Evolutionary conservation across 2,888 invertebrate genomes (phyloP), one percentile per base, ranked within the genome.

Genomic region (Asteroscopus sphinx): DNA sequence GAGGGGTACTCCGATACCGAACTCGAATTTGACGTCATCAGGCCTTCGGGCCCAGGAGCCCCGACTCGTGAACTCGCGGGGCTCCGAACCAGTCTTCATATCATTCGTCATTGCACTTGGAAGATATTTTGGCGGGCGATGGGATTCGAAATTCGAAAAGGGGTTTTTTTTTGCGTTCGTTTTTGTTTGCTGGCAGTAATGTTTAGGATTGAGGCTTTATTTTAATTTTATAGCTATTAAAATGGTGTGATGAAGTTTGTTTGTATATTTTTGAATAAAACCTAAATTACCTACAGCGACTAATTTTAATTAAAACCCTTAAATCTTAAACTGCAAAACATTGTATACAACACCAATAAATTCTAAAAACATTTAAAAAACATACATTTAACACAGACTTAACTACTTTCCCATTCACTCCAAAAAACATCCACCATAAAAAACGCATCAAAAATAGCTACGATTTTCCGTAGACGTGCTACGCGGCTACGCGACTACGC

Each of bases 11-110:
- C 94, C 93, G 41, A 94, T 92, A 0, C 93, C 93, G 13, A 94
- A 86, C 82, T 95, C 95, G 30, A 95, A 89, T 81, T 95, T 95
- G 62, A 95, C 93, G 47, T 95, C 95, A 35, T 95, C 95, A 2
- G 92, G 79, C 8, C 89, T 81, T 15, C 87, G 68, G 15, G 83
- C 76, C 91, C 91, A 89, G 16, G 90, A 86, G 1, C 87, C 83
- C 16, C 78, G 69, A 9, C 80, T 51, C 0, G 76, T 66, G 15
- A 76, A 42, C 68, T 80, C 80, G 7, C 73, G 68, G 12, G 79
- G 64, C 48, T 83, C 86, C 0, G 80, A 66, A 0, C 79, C 81
- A 11, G 80, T 62, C 21, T 80, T 81, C 59, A 82, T 78, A 40
- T 90, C 91, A 62, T 91, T 91, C 35, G 91, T 88, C 93, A 93